Base-by-base conservation (phyloP, 2,797 vertebrate genomes). In the Semaprochilodus insignis region DNA sequence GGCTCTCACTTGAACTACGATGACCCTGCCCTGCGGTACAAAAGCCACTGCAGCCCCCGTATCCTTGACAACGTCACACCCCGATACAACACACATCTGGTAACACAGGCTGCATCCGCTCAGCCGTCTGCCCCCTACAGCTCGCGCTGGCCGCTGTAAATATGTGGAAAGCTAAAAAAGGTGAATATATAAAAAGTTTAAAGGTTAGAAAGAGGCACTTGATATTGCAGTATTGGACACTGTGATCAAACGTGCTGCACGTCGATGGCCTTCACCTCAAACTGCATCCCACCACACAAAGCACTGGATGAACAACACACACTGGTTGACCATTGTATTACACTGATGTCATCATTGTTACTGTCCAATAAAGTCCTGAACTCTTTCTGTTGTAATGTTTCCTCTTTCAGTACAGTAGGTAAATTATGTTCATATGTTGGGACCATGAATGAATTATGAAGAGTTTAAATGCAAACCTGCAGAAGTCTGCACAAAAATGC, bases 21-120 rank as follows among this genome's bases (percentile, higher is more conserved):
- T 0, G 94, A 96, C 83, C 95, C 95, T 0, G 89, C 94, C 34
- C 90, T 95, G 80, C 93, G 93, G 23, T 96, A 96, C 90, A 91
- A 85, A 1, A 93, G 90, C 83, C 96, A 96, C 92, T 86, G 88
- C 87, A 93, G 94, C 85, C 95, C 95, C 1, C 91, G 94, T 66
- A 74, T 94, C 83, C 85, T 95, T 60, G 93, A 94, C 87, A 80
- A 88, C 89, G 63, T 92, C 80, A 77, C 83, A 31, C 89, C 91
- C 60, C 85, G 10, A 23, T 80, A 91, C 52, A 93, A 90, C 77
- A 6, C 52, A 44, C 48, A 54, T 55, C 75, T 83, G 90, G 90
- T 93, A 92, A 31, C 31, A 83, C 81, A 77, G 65, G 21, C 36
- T 27, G 25, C 65, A 70, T 27, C 77, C 19, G 6, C 54, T 48